Conservation (phyloP, 2,888 invertebrate species). For the Tenthredo notha region DNA sequence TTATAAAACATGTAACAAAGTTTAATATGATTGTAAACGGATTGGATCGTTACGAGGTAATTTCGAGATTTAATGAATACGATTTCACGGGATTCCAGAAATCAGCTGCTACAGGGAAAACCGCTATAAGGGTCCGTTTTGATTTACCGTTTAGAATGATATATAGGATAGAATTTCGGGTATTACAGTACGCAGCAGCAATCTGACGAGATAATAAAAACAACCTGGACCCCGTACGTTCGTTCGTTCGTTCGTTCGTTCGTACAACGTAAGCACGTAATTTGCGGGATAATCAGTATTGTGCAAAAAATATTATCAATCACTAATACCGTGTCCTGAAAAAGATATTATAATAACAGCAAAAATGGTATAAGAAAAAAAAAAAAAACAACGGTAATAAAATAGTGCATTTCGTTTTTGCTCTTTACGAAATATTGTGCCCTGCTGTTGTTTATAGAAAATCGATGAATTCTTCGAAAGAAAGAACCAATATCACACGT, state of each 20-base stretch:
- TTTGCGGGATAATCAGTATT: not conserved
- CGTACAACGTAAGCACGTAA: not conserved
- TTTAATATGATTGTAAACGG: not conserved
- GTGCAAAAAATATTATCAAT: not conserved
- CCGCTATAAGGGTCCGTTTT: slow-evolving; percentile 1
- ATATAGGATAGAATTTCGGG: not conserved
- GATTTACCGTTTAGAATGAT: not conserved
- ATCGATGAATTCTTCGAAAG: not conserved
- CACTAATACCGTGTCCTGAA: not conserved
- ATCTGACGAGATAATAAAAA: not conserved
- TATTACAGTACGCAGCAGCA: not conserved
- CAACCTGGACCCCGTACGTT: not conserved
- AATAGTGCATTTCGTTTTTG: not conserved
- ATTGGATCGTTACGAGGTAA: not conserved
- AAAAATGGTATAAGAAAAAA: not conserved
- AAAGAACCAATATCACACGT: not conserved
- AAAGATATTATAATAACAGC: not conserved
- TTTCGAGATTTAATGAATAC: slow-evolving; percentile 3
- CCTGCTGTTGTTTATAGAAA: not conserved
- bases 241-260: no score
- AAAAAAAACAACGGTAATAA: no score
- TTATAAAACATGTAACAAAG: not conserved
- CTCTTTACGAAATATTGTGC: not conserved
- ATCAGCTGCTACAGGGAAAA: not conserved
- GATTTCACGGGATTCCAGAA: not conserved